phyloP scores from a whole-genome alignment of 2,113 vertebrate genomes.

The Vombatus ursinus region DNA sequence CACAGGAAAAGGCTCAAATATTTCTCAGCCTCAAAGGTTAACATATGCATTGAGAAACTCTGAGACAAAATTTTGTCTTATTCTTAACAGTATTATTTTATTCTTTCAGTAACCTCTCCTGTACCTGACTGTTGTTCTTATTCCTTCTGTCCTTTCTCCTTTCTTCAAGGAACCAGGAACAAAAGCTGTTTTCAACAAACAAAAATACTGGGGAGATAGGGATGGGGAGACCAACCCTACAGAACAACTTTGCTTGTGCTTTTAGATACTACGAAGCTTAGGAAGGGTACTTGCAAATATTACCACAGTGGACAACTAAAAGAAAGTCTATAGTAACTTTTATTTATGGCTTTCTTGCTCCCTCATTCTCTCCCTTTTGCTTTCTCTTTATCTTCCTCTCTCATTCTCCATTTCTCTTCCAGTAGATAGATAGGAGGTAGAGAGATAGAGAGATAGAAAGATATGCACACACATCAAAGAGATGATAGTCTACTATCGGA shows the following conservation, averaged over 20 bases:
- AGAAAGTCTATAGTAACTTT: constrained; percentile 34
- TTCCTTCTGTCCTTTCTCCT: not conserved
- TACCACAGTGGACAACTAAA: constrained; percentile 7
- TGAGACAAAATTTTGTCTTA: constrained; percentile 32
- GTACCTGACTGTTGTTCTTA: not conserved
- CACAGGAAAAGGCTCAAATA: constrained; percentile 10
- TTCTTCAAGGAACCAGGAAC: not conserved
- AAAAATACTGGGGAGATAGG: not conserved
- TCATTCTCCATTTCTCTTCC: not conserved
- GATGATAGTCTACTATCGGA: not conserved
- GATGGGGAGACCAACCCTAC: constrained; percentile 10
- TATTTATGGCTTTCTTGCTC: constrained; percentile 8
- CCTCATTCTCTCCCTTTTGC: not conserved
- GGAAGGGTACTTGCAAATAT: constrained; percentile 21
- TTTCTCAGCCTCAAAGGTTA: constrained; percentile 39
- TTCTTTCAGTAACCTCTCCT: constrained; percentile 30
- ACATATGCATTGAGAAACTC: constrained; percentile 32
- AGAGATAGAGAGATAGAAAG: too few species aligned
- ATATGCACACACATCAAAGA: not conserved
- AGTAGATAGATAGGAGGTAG: too few species aligned
- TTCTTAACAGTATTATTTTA: constrained; percentile 30
- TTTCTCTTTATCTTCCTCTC: constrained; percentile 6
- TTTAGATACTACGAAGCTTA: constrained; percentile 33
- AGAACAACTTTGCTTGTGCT: not conserved
- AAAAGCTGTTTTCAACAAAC: constrained; percentile 47